A percentile compares a stretch with the other conserved stretches of the same genome.
These are phyloP conservation scores for Periophthalmus modestus DNA, from an alignment of 2,113 vertebrate genomes.

Conservation along the genomic window DNA sequence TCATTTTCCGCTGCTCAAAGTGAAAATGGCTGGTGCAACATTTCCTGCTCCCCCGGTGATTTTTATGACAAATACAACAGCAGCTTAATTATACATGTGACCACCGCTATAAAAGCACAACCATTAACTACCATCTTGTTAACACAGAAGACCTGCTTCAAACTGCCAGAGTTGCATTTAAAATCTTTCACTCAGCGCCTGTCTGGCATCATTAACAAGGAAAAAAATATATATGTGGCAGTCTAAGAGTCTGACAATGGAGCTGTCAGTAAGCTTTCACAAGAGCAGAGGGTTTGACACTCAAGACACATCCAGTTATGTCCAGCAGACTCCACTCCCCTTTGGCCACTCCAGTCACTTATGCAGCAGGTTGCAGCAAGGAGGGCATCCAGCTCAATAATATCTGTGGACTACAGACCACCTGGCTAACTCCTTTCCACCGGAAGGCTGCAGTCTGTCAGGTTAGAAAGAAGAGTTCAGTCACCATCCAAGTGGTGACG, in stretches of 20 bases:
- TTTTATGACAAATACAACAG: constrained; percentile 80
- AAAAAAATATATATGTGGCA: constrained; percentile 49
- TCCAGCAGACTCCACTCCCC: neutral
- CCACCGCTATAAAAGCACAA: constrained; percentile 70
- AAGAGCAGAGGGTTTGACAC: neutral
- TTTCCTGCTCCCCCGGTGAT: constrained; percentile 67
- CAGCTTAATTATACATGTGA: constrained; percentile 78
- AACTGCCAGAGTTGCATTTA: constrained; percentile 73
- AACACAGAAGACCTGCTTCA: constrained; percentile 68
- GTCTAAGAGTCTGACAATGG: constrained; percentile 8
- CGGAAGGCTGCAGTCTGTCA: too few species aligned
- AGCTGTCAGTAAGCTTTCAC: neutral
- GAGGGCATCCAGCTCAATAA: neutral
- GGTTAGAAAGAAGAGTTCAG: neutral
- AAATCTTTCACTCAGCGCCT: constrained; percentile 65
- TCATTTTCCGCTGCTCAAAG: constrained; percentile 80
- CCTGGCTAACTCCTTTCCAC: neutral
- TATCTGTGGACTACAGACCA: neutral
- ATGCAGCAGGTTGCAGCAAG: neutral
- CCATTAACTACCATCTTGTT: constrained; percentile 76
- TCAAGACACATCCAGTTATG: neutral
- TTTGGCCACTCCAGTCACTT: neutral
- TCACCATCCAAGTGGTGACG: neutral
- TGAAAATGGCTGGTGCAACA: constrained; percentile 73
- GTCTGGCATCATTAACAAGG: constrained; percentile 62